These are phyloP conservation scores for Cheumatopsyche charites DNA, from an alignment of 1,140 invertebrate species.

Conservation along the genomic window DNA sequence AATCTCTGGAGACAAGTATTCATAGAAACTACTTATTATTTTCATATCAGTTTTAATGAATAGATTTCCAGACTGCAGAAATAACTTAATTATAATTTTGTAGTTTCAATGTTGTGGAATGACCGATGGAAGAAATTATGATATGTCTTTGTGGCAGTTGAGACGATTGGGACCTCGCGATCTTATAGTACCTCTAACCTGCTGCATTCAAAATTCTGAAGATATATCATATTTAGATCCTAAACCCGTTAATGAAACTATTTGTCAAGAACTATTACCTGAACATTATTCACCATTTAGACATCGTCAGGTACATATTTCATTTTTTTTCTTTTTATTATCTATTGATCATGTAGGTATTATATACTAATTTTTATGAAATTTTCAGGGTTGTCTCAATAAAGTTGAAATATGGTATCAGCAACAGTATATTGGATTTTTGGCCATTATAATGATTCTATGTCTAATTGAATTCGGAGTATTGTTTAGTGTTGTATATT, in stretches of 20 bases:
- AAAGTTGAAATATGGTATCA: slow-evolving; percentile 79
- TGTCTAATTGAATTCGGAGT: slow-evolving; percentile 73
- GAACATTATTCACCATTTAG: slow-evolving; percentile 67
- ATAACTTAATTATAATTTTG: slow-evolving; percentile 46
- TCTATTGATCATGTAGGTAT: neutral
- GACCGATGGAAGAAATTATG: slow-evolving; percentile 78
- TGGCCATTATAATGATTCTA: slow-evolving; percentile 68
- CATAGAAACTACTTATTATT: slow-evolving; percentile 33
- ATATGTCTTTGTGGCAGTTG: slow-evolving; percentile 81
- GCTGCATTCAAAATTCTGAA: slow-evolving; percentile 71
- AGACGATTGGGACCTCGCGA: slow-evolving; percentile 72
- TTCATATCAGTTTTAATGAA: no score
- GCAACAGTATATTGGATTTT: slow-evolving; percentile 74
- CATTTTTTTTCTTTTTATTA: slow-evolving; percentile 34
- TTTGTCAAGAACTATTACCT: slow-evolving; percentile 73
- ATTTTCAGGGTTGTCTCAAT: slow-evolving; percentile 69
- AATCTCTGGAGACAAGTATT: neutral
- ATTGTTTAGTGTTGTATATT: slow-evolving; percentile 70
- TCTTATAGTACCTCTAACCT: slow-evolving; percentile 77
- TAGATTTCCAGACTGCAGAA: neutral
- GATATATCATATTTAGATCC: slow-evolving; percentile 75
- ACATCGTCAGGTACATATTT: slow-evolving; percentile 62
- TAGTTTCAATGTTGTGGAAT: slow-evolving; percentile 86
- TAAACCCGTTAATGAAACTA: slow-evolving; percentile 69
- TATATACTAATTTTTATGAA: slow-evolving; percentile 31